phyloP scores from a whole-genome alignment of 1,140 invertebrate genomes.

The Drosophila equinoxialis region DNA sequence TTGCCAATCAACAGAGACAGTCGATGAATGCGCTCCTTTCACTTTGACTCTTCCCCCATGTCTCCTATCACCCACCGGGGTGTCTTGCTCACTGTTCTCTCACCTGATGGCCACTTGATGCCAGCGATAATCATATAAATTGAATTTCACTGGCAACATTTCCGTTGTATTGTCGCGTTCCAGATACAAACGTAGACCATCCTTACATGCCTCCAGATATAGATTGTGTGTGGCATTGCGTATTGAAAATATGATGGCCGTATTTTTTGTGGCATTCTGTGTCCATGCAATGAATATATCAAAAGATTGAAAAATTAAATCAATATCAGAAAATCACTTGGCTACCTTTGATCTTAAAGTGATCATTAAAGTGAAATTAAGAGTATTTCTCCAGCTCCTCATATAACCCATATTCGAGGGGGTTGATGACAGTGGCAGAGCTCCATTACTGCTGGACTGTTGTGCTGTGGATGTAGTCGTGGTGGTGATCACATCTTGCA shows the following conservation, averaged over 20 bases:
- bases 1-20: conserved; percentile 50
- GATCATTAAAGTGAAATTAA: conserved; percentile 80
- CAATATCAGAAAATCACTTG: not conserved
- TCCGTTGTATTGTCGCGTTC: conserved; percentile 81
- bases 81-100: conserved; percentile 17
- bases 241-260: conserved; percentile 78
- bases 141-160: conserved; percentile 83
- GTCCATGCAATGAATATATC: not conserved
- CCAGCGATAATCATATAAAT: conserved; percentile 83
- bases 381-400: conserved; percentile 70
- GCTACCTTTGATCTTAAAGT: conserved; percentile 73
- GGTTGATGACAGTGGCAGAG: conserved; percentile 46
- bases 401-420: conserved; percentile 77
- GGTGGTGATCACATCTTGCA: conserved; percentile 38
- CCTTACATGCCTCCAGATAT: conserved; percentile 77
- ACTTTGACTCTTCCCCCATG: not conserved
- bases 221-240: conserved; percentile 79
- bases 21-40: conserved; percentile 9
- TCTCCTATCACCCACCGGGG: not conserved
- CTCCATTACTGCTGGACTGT: conserved; percentile 7
- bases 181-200: conserved; percentile 78
- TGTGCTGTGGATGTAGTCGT: conserved; percentile 26
- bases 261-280: conserved; percentile 74
- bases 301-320: not conserved
- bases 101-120: conserved; percentile 83